These are phyloP conservation scores for Hypena proboscidalis DNA, from an alignment of 2,888 invertebrate genomes.

Conservation along the genomic window DNA sequence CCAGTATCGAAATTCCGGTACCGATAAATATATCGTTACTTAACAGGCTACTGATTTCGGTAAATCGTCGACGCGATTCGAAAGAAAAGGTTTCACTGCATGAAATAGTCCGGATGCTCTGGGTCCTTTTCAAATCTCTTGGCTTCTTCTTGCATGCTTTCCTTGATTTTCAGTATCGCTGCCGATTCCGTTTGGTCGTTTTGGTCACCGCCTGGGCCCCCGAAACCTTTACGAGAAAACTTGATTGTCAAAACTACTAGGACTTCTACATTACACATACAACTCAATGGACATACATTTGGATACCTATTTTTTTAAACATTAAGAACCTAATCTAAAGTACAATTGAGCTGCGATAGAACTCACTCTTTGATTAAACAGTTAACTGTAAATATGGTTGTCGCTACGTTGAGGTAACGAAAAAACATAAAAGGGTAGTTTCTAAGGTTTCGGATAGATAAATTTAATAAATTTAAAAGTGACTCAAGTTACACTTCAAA, in stretches of 20 bases:
- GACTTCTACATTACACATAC: constrained; percentile 14
- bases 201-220: constrained; percentile 82
- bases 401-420: too few species aligned
- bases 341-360: too few species aligned
- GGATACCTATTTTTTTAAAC: neutral
- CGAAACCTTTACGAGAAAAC: constrained; percentile 67
- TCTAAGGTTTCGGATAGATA: too few species aligned
- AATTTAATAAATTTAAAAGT: too few species aligned
- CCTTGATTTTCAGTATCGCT: constrained; percentile 99
- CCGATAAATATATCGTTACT: constrained; percentile 12
- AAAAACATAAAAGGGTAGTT: too few species aligned
- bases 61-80: constrained; percentile 37
- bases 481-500: too few species aligned
- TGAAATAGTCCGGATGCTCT: constrained; percentile 98
- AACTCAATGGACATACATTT: constrained; percentile 14
- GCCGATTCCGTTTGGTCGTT: constrained; percentile 98
- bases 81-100: constrained; percentile 89
- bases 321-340: neutral
- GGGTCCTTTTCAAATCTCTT: constrained; percentile 99
- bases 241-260: constrained; percentile 25
- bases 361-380: too few species aligned
- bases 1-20: constrained; percentile 16
- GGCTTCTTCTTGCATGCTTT: constrained; percentile 99
- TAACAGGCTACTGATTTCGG: constrained; percentile 28
- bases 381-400: too few species aligned